Evolutionary conservation across 2,888 invertebrate species (phyloP).

Genomic region (Digitonthophagus gazella): DNA sequence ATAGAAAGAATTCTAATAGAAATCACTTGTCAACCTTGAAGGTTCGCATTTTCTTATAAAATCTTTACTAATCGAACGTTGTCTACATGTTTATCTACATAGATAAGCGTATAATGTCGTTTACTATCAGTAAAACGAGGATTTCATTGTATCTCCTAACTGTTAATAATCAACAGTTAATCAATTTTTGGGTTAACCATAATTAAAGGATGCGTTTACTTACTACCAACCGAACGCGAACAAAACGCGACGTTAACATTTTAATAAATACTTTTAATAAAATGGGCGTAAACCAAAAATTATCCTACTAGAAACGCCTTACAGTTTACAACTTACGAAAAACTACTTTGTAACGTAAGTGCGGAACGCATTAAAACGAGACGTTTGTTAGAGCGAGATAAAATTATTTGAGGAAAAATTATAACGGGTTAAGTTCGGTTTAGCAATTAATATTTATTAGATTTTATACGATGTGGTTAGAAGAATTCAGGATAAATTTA

Average conservation of each 20-base stretch:
- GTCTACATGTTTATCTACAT: conserved; percentile 15
- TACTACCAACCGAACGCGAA: conserved; percentile 5
- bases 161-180: conserved; percentile 22
- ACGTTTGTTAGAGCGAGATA: too few relatives aligned
- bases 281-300: conserved; percentile 15
- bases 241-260: conserved; percentile 11
- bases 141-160: conserved; percentile 8
- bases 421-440: too few relatives aligned
- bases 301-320: not conserved
- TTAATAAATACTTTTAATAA: too few relatives aligned
- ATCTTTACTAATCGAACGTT: not conserved
- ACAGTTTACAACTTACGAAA: not conserved
- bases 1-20: too few relatives aligned
- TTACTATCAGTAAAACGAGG: conserved; percentile 13
- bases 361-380: too few relatives aligned
- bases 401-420: too few relatives aligned
- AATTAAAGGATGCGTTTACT: conserved; percentile 14
- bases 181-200: conserved; percentile 25
- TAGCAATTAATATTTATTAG: too few relatives aligned
- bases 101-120: conserved; percentile 16
- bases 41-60: conserved; percentile 21
- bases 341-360: too few relatives aligned
- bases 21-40: conserved; percentile 24
- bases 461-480: too few relatives aligned
- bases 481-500: too few relatives aligned